These are phyloP conservation scores for Hipposideros armiger DNA, from an alignment of 2,113 vertebrate species.

Conservation along the genomic window DNA sequence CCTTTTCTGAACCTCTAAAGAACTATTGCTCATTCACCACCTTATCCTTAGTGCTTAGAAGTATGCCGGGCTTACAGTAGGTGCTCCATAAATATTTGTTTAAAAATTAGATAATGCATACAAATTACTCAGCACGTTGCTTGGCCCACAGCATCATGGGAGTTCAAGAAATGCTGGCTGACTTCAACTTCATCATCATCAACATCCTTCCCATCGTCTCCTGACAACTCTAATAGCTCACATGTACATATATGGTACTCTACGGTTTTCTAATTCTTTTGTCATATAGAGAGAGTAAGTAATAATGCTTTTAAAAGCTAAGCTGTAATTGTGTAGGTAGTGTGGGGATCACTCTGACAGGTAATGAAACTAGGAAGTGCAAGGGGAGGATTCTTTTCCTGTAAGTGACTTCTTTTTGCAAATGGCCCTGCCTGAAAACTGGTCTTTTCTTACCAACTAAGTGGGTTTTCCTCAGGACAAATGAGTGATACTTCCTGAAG, in stretches of 20 bases:
- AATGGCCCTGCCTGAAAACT: background rate
- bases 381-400: background rate
- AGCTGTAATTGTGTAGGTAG: background rate
- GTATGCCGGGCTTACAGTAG: background rate
- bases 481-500: background rate
- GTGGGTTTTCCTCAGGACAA: background rate
- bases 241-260: background rate
- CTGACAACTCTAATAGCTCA: background rate
- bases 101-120: background rate
- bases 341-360: background rate
- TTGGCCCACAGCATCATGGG: background rate
- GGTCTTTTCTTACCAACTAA: background rate
- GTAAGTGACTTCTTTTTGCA: background rate
- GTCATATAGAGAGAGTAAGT: background rate
- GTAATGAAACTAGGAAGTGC: background rate
- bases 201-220: background rate
- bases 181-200: background rate
- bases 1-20: background rate
- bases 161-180: background rate
- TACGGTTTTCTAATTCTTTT: background rate
- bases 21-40: background rate
- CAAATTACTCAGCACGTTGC: background rate
- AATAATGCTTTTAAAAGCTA: background rate
- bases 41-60: background rate
- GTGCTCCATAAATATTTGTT: conserved; percentile 3